phyloP scores from a whole-genome alignment of 2,797 vertebrate genomes.

The Neosalanx taihuensis region DNA sequence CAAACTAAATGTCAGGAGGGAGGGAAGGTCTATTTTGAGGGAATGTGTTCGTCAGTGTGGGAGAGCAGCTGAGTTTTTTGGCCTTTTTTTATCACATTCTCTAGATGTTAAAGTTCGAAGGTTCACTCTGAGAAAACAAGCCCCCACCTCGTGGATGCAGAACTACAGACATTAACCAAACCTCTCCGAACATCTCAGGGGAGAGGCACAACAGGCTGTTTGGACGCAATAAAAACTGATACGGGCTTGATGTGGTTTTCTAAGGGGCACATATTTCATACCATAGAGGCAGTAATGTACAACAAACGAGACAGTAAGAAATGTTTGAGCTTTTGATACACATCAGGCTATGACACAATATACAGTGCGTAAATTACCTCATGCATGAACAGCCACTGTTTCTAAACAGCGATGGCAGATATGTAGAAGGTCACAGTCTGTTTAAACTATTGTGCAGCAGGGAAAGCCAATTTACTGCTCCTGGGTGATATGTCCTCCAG shows the following conservation, averaged over 20 bases:
- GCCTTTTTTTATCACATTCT: constrained; percentile 70
- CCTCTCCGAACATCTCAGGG: constrained; percentile 20
- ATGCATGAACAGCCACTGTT: background rate
- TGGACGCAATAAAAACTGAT: too few relatives aligned
- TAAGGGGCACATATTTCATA: background rate
- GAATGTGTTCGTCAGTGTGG: constrained; percentile 63
- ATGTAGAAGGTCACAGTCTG: constrained; percentile 40
- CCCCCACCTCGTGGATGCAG: constrained; percentile 33
- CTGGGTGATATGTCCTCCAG: constrained; percentile 28
- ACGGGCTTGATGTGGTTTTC: constrained; percentile 1
- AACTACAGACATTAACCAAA: constrained; percentile 33
- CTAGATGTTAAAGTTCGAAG: constrained; percentile 73
- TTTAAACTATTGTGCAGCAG: constrained; percentile 58
- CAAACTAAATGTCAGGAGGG: constrained; percentile 43
- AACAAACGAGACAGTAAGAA: background rate
- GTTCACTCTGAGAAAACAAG: constrained; percentile 65
- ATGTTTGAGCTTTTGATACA: background rate
- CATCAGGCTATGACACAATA: background rate
- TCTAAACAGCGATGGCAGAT: background rate
- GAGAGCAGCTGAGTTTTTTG: constrained; percentile 75
- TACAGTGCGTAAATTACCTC: background rate
- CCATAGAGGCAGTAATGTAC: background rate
- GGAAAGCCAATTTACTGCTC: constrained; percentile 41
- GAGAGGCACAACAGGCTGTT: constrained; percentile 16
- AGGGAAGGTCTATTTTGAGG: constrained; percentile 69